These are phyloP conservation scores for Papilio xuthus DNA, from an alignment of 1,140 invertebrate genomes.

Conservation along the genomic window DNA sequence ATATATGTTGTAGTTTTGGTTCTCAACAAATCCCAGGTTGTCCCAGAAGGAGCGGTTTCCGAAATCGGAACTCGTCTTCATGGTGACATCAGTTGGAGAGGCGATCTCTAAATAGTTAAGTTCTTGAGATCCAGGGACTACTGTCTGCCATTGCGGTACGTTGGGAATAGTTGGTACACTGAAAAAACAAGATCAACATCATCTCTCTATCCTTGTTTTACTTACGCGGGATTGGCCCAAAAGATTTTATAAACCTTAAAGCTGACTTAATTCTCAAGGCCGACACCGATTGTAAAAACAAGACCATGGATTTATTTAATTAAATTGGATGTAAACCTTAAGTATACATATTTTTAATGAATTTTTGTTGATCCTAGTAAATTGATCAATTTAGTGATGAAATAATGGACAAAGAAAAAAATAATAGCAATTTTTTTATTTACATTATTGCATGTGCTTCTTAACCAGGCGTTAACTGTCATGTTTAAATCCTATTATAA, in stretches of 20 bases:
- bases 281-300: too few species aligned
- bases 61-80: conserved; percentile 77
- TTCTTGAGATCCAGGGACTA: conserved; percentile 62
- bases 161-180: conserved; percentile 59
- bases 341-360: too few species aligned
- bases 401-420: too few species aligned
- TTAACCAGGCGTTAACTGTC: not conserved
- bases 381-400: not conserved
- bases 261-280: too few species aligned
- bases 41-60: conserved; percentile 82
- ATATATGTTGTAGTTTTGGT: conserved; percentile 65
- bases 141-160: conserved; percentile 55
- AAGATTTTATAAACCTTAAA: too few species aligned
- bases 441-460: not conserved
- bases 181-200: conserved; percentile 39
- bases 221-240: too few species aligned
- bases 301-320: too few species aligned
- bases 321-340: too few species aligned
- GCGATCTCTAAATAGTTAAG: conserved; percentile 81
- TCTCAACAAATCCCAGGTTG: conserved; percentile 82
- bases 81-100: conserved; percentile 69
- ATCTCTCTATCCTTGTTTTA: too few species aligned
- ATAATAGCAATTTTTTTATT: not conserved
- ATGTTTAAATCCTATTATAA: conserved; percentile 17
- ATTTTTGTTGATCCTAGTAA: not conserved